A percentile compares a stretch with the other conserved stretches of the same genome.
These are phyloP conservation scores for Lasiurus borealis DNA, from an alignment of 2,113 vertebrate genomes.

Conservation along the genomic window DNA sequence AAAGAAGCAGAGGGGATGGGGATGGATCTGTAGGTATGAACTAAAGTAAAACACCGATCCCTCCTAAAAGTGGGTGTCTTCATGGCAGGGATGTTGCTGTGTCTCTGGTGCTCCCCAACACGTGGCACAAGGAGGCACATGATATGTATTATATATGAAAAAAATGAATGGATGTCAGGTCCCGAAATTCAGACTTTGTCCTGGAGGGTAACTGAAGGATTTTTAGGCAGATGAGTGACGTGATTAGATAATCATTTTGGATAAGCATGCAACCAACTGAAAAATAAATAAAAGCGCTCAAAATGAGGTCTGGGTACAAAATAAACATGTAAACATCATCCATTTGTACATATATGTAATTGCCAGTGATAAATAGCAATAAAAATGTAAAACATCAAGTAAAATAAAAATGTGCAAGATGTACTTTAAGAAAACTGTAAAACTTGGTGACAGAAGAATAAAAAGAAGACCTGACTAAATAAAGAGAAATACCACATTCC, in stretches of 20 bases:
- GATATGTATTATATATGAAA: background rate
- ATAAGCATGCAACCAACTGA: background rate
- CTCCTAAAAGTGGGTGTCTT: background rate
- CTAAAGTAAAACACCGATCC: background rate
- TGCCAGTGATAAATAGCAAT: background rate
- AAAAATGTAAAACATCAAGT: constrained; percentile 9
- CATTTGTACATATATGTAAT: constrained; percentile 6
- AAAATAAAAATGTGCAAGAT: constrained; percentile 52
- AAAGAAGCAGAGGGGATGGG: background rate
- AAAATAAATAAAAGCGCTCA: constrained; percentile 31
- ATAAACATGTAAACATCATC: background rate
- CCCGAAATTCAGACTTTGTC: background rate
- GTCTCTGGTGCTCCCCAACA: background rate
- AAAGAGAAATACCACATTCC: constrained; percentile 36
- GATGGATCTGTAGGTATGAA: background rate
- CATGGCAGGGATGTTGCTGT: background rate
- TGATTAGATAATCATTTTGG: constrained; percentile 20
- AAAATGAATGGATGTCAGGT: background rate
- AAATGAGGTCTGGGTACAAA: background rate
- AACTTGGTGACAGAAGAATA: background rate
- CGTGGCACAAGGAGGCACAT: background rate
- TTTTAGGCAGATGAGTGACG: background rate
- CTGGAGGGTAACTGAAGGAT: background rate
- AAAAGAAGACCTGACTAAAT: constrained; percentile 45
- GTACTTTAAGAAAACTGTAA: background rate